A percentile compares a stretch with the other conserved stretches of the same genome.
Evolutionary conservation across 1,140 invertebrate genomes (phyloP).

Genomic region (Goniozus legneri): DNA sequence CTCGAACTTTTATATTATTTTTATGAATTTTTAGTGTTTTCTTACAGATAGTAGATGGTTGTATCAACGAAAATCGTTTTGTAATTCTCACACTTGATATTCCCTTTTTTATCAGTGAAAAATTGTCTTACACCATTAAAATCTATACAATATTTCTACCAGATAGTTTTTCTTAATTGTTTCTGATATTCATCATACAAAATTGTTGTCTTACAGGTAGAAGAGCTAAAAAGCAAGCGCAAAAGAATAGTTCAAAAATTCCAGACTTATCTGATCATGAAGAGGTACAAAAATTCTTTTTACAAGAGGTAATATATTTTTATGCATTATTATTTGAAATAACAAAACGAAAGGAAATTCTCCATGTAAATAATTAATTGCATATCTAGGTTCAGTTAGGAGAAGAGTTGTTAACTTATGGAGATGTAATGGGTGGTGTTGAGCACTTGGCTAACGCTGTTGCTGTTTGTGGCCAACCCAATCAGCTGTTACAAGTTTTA

Average conservation of each 20-base stretch:
- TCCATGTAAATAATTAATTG: background rate
- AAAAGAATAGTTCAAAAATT: slow-evolving; percentile 55
- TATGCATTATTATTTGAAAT: background rate
- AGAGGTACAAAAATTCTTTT: slow-evolving; percentile 88
- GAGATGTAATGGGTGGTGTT: slow-evolving; percentile 85
- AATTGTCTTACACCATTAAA: background rate
- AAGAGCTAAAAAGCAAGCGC: slow-evolving; percentile 54
- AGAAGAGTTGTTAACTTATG: slow-evolving; percentile 81
- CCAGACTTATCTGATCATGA: slow-evolving; percentile 89
- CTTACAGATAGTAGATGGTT: no score
- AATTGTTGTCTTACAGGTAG: slow-evolving; percentile 47
- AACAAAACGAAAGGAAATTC: background rate
- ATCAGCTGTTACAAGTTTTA: slow-evolving; percentile 85
- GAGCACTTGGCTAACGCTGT: slow-evolving; percentile 94
- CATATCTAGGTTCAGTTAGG: slow-evolving; percentile 72
- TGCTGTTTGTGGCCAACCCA: slow-evolving; percentile 92
- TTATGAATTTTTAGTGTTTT: no score
- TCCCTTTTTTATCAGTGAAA: background rate
- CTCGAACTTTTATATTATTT: no score
- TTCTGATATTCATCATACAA: background rate
- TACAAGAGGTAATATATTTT: slow-evolving; percentile 62
- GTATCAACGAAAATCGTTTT: no score
- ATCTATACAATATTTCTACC: no score
- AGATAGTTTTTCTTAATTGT: slow-evolving; percentile 5
- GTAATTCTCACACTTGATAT: background rate